Evolutionary conservation across 2,113 vertebrate genomes (phyloP).

Genomic region (Catharus bicknelli): DNA sequence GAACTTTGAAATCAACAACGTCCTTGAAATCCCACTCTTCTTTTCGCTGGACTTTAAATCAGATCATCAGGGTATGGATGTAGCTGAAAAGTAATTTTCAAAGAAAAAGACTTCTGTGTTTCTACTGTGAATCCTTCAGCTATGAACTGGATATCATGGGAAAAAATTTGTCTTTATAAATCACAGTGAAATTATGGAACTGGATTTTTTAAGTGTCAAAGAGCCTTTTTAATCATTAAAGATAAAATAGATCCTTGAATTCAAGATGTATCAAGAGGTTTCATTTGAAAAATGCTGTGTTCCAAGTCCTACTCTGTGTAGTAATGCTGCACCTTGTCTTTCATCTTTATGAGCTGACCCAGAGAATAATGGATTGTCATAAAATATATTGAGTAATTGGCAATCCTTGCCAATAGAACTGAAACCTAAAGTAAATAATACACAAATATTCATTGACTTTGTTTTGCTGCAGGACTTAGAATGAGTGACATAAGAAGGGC

Average conservation of each 20-base stretch:
- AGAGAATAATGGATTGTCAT: not conserved
- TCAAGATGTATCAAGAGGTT: not conserved
- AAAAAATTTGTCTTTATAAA: not conserved
- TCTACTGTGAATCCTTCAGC: not conserved
- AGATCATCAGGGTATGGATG: not conserved
- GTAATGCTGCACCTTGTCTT: not conserved
- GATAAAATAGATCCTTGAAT: not conserved
- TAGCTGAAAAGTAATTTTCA: not conserved
- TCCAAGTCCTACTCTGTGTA: not conserved
- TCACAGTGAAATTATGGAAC: not conserved
- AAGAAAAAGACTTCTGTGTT: not conserved
- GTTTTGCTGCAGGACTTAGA: not conserved
- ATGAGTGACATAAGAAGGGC: not conserved
- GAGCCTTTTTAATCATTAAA: not conserved
- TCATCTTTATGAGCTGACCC: not conserved
- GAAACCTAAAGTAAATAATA: not conserved
- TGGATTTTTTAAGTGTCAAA: not conserved
- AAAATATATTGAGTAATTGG: not conserved
- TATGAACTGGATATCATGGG: not conserved
- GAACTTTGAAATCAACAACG: not conserved
- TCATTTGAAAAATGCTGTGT: not conserved
- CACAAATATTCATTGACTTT: not conserved
- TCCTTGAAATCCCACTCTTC: not conserved
- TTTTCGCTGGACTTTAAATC: not conserved
- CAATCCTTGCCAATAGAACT: not conserved